Evolutionary conservation across 1,140 invertebrate species (phyloP), one percentile per base, ranked within the genome.

Genomic region (Anadara kagoshimensis): DNA sequence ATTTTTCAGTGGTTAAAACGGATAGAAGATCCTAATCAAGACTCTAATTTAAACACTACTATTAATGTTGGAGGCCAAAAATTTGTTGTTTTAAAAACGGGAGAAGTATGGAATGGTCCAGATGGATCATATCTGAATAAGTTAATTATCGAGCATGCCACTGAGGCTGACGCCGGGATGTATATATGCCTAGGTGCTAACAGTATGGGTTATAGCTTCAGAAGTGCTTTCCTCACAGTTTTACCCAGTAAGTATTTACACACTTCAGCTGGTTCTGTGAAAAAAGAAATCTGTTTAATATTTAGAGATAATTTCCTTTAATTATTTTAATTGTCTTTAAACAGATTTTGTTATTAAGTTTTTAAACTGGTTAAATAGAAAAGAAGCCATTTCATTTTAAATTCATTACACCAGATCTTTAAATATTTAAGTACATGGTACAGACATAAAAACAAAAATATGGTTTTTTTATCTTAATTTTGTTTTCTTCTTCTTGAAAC

Each of bases 181-280:
- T 89, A 88, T 69, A 84, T 89, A 24, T 89, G 88, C 79, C 79
- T 88, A 16, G 86, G 81, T 0, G 83, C 87, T 22, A 89, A 87
- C 73, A 83, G 76, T 24, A 81, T 80, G 75, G 88, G 87, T 5
- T 88, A 85, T 70, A 86, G 69, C 44, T 82, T 79, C 26, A 66
- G 84, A 51, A 83, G 78, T 53, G 87, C 88, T n/a, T 87, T 80
- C 69, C 79, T 89, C 11, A 75, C 78, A 8, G 82, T 88, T 24
- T 61, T 58, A 62, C 77, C 81, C 58, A 80, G 83, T 86, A 71
- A 78, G 61, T 62, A 66, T 41, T 49, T 45, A 59, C 24, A 26
- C 26, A 69, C n/a, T 51, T 49, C 20, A 41, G 12, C 10, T 49
- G 53, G 12, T 8, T 20, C 16, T 73, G 41, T 24, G 36, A 49